Conservation (phyloP, 2,113 vertebrate species). For the Antennarius striatus region DNA sequence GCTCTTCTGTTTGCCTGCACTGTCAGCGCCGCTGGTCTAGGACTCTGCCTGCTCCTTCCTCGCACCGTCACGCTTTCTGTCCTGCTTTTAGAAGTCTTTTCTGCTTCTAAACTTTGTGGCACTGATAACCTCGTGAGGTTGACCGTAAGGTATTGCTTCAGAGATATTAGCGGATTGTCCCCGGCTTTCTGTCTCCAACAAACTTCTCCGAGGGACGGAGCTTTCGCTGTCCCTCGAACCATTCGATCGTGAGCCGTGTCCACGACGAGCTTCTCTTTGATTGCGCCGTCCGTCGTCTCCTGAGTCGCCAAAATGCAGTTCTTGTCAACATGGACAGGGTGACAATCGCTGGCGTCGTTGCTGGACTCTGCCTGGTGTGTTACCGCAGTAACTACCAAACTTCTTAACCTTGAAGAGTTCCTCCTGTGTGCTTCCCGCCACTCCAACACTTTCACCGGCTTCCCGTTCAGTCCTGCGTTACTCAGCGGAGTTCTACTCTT, state of each 20-base stretch:
- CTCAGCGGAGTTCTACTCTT: conserved; percentile 11
- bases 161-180: conserved; percentile 55
- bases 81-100: conserved; percentile 23
- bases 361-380: conserved; percentile 10
- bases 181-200: conserved; percentile 23
- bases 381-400: conserved; percentile 7
- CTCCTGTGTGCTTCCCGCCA: conserved; percentile 16
- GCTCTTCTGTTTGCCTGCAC: conserved; percentile 33
- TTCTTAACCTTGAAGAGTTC: conserved; percentile 66
- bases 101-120: conserved; percentile 36
- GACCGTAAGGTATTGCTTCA: conserved; percentile 79
- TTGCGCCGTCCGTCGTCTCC: conserved; percentile 21
- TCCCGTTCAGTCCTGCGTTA: conserved; percentile 14
- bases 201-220: conserved; percentile 1
- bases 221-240: neutral
- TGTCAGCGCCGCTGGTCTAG: conserved; percentile 13
- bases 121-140: conserved; percentile 73
- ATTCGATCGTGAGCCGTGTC: neutral
- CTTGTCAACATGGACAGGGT: conserved; percentile 2
- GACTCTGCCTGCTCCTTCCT: conserved; percentile 38
- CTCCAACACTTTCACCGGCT: conserved; percentile 47
- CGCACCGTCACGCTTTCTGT: conserved; percentile 16
- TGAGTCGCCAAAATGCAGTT: conserved; percentile 36
- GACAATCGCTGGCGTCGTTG: conserved; percentile 4
- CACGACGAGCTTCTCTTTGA: conserved; percentile 10